A percentile compares a stretch with the other conserved stretches of the same genome.
These are phyloP conservation scores for Threskiornis aethiopicus DNA, from an alignment of 2,797 vertebrate genomes.

Conservation along the genomic window DNA sequence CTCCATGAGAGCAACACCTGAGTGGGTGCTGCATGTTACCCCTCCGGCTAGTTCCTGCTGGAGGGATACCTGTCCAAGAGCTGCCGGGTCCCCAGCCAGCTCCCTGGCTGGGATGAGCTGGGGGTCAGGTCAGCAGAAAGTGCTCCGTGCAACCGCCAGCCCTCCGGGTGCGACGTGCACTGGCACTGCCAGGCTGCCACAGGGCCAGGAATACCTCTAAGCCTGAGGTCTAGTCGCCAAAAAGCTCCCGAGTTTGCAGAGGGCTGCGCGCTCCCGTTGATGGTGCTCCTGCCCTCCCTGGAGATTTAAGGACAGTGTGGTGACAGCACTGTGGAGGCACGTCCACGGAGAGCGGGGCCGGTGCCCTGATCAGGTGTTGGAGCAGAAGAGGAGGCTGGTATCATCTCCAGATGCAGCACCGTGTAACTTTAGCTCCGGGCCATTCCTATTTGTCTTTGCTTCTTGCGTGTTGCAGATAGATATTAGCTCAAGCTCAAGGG, in stretches of 20 bases:
- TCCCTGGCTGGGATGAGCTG: background rate
- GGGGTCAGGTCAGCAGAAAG: background rate
- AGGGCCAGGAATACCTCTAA: background rate
- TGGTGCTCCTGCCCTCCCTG: background rate
- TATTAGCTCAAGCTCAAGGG: constrained; percentile 56
- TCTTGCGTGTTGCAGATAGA: constrained; percentile 62
- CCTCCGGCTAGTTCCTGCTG: background rate
- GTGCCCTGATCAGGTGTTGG: rapidly evolving
- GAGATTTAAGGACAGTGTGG: background rate
- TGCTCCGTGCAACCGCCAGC: rapidly evolving
- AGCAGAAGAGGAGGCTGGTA: background rate
- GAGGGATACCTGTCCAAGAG: background rate
- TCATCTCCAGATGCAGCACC: rapidly evolving
- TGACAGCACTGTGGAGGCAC: background rate
- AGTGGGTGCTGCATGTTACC: background rate
- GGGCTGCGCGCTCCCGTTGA: background rate
- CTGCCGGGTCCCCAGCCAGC: background rate
- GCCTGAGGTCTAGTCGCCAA: rapidly evolving
- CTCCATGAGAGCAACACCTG: rapidly evolving
- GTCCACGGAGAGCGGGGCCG: rapidly evolving
- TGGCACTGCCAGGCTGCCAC: rapidly evolving
- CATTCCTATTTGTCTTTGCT: constrained; percentile 36
- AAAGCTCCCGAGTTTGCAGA: background rate
- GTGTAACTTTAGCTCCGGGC: constrained; percentile 27
- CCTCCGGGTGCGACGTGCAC: rapidly evolving